Percentiles rank a stretch among this genome's conserved stretches.
Evolutionary conservation across 2,888 invertebrate genomes (phyloP).

Genomic region (Neocrepidodera transversa): DNA sequence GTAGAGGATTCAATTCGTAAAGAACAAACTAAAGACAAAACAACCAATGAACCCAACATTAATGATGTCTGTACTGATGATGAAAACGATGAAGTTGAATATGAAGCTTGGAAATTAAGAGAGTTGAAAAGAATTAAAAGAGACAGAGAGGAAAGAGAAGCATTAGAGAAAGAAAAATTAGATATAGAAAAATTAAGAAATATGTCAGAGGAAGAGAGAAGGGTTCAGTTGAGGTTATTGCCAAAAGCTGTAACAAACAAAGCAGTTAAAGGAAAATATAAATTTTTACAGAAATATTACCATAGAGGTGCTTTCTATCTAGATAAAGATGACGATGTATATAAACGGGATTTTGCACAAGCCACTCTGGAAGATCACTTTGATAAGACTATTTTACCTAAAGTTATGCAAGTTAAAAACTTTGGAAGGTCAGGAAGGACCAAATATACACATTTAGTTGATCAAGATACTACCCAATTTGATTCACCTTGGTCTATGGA

Average conservation of each 20-base stretch:
- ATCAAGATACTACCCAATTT: constrained; percentile 98
- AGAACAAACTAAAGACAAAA: constrained; percentile 73
- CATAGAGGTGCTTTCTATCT: constrained; percentile 99
- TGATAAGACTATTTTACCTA: constrained; percentile 97
- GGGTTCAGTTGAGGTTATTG: constrained; percentile 85
- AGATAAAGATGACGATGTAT: constrained; percentile 90
- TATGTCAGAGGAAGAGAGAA: constrained; percentile 96
- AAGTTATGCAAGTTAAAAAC: constrained; percentile 99
- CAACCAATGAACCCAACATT: constrained; percentile 78
- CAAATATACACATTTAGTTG: constrained; percentile 98
- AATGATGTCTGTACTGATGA: constrained; percentile 92
- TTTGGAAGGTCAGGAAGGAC: constrained; percentile 98
- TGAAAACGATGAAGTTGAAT: constrained; percentile 95
- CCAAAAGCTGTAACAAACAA: constrained; percentile 95
- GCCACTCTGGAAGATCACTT: constrained; percentile 97
- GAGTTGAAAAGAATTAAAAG: constrained; percentile 96
- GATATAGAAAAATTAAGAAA: constrained; percentile 90
- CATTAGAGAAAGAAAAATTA: constrained; percentile 82
- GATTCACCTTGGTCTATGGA: constrained; percentile 98
- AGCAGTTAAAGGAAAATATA: constrained; percentile 96
- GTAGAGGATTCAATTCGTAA: constrained; percentile 89
- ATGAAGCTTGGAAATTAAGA: constrained; percentile 97
- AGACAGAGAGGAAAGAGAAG: constrained; percentile 93
- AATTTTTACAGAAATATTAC: constrained; percentile 99
- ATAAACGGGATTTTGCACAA: constrained; percentile 53